phyloP scores from a whole-genome alignment of 2,797 vertebrate species.

The Arrhamphus sclerolepis region DNA sequence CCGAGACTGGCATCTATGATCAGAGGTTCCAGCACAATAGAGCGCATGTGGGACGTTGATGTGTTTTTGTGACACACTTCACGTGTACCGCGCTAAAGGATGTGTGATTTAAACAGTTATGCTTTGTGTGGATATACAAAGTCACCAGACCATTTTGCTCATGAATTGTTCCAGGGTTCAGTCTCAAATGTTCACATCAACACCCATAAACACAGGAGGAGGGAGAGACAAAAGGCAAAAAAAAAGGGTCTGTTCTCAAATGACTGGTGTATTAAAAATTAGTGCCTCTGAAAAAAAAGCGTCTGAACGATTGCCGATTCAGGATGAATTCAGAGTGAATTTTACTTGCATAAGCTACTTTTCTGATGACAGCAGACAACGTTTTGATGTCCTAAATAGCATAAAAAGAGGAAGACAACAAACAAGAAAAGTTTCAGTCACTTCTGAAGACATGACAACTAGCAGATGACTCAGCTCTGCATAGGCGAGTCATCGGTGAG shows the following conservation, averaged over 20 bases:
- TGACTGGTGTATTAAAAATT: constrained; percentile 4
- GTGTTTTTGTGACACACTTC: constrained; percentile 55
- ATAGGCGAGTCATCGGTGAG: constrained; percentile 23
- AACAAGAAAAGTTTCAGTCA: constrained; percentile 3
- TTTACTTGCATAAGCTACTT: background rate
- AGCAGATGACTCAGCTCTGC: constrained; percentile 18
- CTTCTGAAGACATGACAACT: constrained; percentile 20
- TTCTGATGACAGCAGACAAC: constrained; percentile 2
- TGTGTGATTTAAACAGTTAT: constrained; percentile 76
- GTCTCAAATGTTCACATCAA: constrained; percentile 68
- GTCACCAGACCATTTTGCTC: constrained; percentile 52
- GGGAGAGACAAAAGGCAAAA: constrained; percentile 52
- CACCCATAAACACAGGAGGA: constrained; percentile 78
- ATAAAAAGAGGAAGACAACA: background rate
- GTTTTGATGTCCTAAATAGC: too few relatives aligned
- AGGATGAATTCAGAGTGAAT: background rate
- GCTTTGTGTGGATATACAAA: constrained; percentile 72
- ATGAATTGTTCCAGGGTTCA: constrained; percentile 64
- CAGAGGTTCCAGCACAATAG: constrained; percentile 45
- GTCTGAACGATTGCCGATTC: constrained; percentile 4
- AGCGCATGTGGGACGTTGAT: constrained; percentile 49
- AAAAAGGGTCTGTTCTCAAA: background rate
- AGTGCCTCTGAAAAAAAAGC: background rate
- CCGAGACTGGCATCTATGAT: constrained; percentile 28
- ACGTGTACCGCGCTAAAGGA: constrained; percentile 64